phyloP scores from a whole-genome alignment of 37 sponge, comb jelly and placozoan species.

The Beroe forskalii region DNA sequence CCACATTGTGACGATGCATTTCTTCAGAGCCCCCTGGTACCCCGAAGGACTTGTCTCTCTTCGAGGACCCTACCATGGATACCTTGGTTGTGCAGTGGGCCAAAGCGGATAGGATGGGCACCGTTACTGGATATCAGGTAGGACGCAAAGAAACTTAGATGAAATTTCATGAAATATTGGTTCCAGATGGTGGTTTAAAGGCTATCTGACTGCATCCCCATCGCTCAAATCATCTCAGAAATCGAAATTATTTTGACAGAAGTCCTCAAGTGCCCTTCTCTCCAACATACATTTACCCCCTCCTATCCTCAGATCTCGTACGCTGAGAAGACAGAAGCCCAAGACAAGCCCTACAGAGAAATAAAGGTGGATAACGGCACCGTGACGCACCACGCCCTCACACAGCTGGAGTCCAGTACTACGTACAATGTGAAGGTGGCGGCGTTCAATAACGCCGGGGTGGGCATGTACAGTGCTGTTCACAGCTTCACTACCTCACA shows the following conservation, averaged over 20 bases:
- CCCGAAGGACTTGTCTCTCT: neutral
- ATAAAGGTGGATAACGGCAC: neutral
- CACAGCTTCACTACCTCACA: neutral
- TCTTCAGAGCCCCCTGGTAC: conserved; percentile 36
- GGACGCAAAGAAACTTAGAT: neutral
- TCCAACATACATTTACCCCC: too few relatives aligned
- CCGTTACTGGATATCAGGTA: conserved; percentile 8
- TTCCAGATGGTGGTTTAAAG: too few relatives aligned
- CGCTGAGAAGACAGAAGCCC: neutral
- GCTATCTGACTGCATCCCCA: too few relatives aligned
- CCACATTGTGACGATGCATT: too few relatives aligned
- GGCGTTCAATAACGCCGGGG: conserved; percentile 17
- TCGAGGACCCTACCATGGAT: neutral
- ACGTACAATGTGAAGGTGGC: conserved; percentile 42
- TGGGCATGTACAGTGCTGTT: neutral
- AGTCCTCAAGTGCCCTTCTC: too few relatives aligned
- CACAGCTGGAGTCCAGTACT: neutral
- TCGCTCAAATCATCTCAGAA: neutral
- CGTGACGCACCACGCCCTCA: neutral
- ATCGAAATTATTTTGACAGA: neutral
- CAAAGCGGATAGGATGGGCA: neutral
- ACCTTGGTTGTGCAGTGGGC: neutral
- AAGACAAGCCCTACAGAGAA: neutral
- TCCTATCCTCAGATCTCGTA: conserved; percentile 19
- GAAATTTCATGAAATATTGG: neutral